Evolutionary conservation across 2,797 vertebrate genomes (phyloP).

Genomic region (Catharus ustulatus): DNA sequence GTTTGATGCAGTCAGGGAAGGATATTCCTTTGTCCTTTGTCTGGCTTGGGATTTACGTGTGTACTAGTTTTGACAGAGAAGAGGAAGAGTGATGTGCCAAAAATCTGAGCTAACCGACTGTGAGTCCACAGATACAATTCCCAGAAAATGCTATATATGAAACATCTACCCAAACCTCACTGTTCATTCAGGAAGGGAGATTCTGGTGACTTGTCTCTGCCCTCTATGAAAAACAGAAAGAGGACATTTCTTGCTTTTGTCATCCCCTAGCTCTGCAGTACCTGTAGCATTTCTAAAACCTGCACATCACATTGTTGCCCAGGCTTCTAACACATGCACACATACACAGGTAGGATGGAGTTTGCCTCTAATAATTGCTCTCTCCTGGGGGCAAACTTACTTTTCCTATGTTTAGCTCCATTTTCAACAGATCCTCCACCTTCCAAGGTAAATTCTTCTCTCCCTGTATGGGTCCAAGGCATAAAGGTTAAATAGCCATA

Average conservation of each 20-base stretch:
- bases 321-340: neutral
- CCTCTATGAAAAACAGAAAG: neutral
- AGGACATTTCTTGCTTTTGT: neutral
- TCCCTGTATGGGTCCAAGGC: neutral
- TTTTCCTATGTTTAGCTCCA: neutral
- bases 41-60: slow-evolving; percentile 23
- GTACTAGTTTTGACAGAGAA: slow-evolving; percentile 33
- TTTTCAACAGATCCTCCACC: neutral
- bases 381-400: neutral
- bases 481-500: neutral
- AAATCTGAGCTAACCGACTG: neutral
- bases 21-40: slow-evolving; percentile 42
- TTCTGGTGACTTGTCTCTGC: neutral
- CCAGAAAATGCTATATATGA: neutral
- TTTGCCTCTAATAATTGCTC: neutral
- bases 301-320: neutral
- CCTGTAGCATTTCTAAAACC: neutral
- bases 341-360: neutral
- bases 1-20: neutral
- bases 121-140: neutral
- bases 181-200: neutral
- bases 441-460: neutral
- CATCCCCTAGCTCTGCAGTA: neutral
- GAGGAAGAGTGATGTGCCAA: slow-evolving; percentile 21
- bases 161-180: neutral